Conservation (phyloP, 2,797 vertebrate genomes). For the Aldrovandia affinis region DNA sequence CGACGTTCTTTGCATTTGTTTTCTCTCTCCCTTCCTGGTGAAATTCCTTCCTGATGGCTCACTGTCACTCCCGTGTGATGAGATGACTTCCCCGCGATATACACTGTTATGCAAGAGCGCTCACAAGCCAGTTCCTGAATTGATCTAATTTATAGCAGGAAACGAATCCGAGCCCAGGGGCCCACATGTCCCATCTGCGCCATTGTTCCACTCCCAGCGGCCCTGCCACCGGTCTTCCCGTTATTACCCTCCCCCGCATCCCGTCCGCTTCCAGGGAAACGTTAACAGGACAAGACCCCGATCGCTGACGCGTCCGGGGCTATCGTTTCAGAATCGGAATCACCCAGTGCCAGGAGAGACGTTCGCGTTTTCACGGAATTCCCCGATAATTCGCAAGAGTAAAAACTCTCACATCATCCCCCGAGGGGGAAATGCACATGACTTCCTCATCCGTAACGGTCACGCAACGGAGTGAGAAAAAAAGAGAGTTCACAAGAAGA, state of each 20-base stretch:
- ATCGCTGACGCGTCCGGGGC: too few species aligned
- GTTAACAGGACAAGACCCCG: neutral
- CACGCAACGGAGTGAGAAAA: too few species aligned
- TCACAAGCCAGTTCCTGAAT: conserved; percentile 1
- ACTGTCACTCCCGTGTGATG: neutral
- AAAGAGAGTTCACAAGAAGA: neutral
- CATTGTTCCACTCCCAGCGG: neutral
- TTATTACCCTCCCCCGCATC: neutral
- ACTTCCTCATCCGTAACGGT: neutral
- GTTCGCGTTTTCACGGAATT: neutral
- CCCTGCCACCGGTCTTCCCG: neutral
- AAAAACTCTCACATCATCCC: neutral
- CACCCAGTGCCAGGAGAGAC: neutral
- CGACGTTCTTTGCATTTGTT: neutral
- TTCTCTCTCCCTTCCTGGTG: neutral
- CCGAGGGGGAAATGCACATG: neutral
- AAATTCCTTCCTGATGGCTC: neutral
- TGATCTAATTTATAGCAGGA: neutral
- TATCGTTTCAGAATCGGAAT: neutral
- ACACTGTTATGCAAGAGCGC: neutral
- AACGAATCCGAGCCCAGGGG: neutral
- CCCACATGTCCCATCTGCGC: neutral
- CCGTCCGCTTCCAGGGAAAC: neutral
- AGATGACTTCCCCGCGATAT: neutral
- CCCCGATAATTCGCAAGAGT: neutral